phyloP scores from a whole-genome alignment of 2,113 vertebrate genomes.

The Bolborhynchus lineola region DNA sequence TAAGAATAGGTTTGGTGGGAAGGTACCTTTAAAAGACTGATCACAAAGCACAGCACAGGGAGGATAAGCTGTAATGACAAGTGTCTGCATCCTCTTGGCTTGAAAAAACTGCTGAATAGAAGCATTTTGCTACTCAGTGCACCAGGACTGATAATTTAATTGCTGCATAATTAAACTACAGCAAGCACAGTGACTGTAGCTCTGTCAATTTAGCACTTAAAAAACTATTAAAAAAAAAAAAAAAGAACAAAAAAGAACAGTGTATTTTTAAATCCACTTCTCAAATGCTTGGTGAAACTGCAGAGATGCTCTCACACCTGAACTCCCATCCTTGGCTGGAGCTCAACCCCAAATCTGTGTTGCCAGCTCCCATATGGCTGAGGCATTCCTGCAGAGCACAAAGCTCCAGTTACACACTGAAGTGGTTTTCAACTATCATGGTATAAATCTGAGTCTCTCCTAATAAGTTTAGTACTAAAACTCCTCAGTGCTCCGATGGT shows the following conservation, averaged over 20 bases:
- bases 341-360: not conserved
- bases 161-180: not conserved
- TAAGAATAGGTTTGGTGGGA: not conserved
- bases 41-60: not conserved
- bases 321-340: not conserved
- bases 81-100: not conserved
- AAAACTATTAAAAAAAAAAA: not conserved
- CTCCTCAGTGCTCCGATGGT: not conserved
- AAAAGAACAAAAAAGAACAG: not conserved
- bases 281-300: not conserved
- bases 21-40: not conserved
- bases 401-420: accelerated
- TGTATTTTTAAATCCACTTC: not conserved
- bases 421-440: not conserved
- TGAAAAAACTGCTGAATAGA: not conserved
- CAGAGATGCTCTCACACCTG: not conserved
- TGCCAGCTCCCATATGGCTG: not conserved
- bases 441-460: not conserved
- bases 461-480: not conserved
- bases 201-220: not conserved
- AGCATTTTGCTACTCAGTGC: not conserved
- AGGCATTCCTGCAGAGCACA: not conserved
- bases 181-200: not conserved
- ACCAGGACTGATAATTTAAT: not conserved
- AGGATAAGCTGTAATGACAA: not conserved